Base-by-base conservation (phyloP, 2,797 vertebrate species). In the Eutrigla gurnardus region DNA sequence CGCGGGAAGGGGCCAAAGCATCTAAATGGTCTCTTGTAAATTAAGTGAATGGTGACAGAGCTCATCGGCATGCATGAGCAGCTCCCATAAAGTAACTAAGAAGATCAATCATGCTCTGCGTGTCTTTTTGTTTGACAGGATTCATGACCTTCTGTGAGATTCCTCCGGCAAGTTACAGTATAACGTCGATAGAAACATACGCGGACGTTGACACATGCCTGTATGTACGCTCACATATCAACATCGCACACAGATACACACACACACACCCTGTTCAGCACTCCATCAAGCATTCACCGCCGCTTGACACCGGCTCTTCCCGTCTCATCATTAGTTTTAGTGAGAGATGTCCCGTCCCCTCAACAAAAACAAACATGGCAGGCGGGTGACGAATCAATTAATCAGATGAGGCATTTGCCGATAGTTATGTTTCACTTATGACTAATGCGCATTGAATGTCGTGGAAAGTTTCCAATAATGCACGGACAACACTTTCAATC, bases 401-500 rank as follows among this genome's bases (percentile, higher is more conserved):
- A 93, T 93, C 88, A 90, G 86, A 65, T 55, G 32, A 49, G 86
- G 80, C 87, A 81, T 91, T 88, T 91, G 92, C 89, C 92, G 81
- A 94, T 93, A 91, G 87, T 92, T 88, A 88, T 93, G 91, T 93
- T 92, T 92, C 89, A 93, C 91, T 94, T 86, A 88, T 79, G 84
- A 87, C 86, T 90, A 92, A 94, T 94, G 90, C 71, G 67, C 89
- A 92, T 93, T 81, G 93, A 94, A 91, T 83, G 65, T 78, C 71
- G 85, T 64, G 73, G 86, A 90, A 91, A 89, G 86, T 84, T 91
- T 90, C 92, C 85, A 86, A 92, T 91, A 90, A 85, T 81, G 85
- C 88, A 84, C n/a, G 70, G 71, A 77, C 83, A 83, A 82, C 88
- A 79, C 69, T 85, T 88, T 88, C 86, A 85, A 84, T 92, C 88